Conservation (phyloP, 2,888 invertebrate species). For the Drosophila lutescens region DNA sequence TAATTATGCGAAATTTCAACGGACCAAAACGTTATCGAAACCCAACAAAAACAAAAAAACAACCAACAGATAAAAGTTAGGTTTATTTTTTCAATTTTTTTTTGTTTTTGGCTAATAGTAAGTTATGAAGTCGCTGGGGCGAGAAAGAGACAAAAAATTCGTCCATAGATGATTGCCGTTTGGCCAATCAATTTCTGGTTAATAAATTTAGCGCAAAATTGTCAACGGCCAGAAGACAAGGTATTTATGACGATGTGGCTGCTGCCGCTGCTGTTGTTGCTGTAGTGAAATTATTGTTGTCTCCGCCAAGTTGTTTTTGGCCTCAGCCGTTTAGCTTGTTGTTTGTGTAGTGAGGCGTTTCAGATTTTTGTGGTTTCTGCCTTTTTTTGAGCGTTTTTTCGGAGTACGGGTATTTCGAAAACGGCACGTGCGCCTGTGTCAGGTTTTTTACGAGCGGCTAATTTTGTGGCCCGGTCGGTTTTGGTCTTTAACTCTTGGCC, state of each 20-base stretch:
- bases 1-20: constrained; percentile 79
- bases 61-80: constrained; percentile 26
- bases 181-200: constrained; percentile 80
- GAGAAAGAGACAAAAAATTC: constrained; percentile 18
- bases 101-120: constrained; percentile 68
- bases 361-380: constrained; percentile 34
- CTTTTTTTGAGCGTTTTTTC: constrained; percentile 37
- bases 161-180: constrained; percentile 72
- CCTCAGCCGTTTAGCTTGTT: constrained; percentile 29
- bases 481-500: constrained; percentile 38
- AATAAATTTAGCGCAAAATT: constrained; percentile 77
- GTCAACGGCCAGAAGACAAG: constrained; percentile 60
- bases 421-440: constrained; percentile 79
- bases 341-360: constrained; percentile 60
- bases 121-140: constrained; percentile 65
- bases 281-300: constrained; percentile 59
- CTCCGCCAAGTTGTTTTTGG: constrained; percentile 39
- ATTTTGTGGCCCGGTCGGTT: constrained; percentile 56
- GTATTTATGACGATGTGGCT: constrained; percentile 60
- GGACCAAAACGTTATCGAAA: constrained; percentile 61
- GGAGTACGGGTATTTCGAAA: constrained; percentile 66
- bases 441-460: constrained; percentile 78
- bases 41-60: constrained; percentile 36
- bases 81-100: constrained; percentile 26
- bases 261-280: constrained; percentile 26